These are phyloP conservation scores for Harmothoe impar DNA, from an alignment of 2,888 invertebrate species.

Conservation along the genomic window DNA sequence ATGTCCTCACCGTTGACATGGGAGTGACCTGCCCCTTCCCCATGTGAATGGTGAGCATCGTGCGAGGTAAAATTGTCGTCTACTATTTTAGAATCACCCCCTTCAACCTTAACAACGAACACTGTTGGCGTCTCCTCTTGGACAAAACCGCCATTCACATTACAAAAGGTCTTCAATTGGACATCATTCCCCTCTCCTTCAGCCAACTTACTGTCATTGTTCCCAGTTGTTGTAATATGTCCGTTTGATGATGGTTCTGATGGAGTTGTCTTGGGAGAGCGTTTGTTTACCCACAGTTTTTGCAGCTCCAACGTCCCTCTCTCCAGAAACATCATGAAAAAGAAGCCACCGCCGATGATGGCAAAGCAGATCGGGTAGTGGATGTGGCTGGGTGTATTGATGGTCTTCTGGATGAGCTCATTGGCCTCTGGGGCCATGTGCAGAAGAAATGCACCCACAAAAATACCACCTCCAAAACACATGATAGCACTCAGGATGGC, in stretches of 20 bases:
- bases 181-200: not conserved
- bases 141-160: not conserved
- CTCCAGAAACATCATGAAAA: slow-evolving; percentile 64
- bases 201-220: not conserved
- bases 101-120: not conserved
- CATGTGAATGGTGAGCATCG: not conserved
- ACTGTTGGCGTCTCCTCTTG: not conserved
- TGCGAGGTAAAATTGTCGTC: not conserved
- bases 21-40: not conserved
- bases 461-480: slow-evolving; percentile 69
- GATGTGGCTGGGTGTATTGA: slow-evolving; percentile 64
- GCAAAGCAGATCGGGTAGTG: slow-evolving; percentile 65
- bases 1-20: not conserved
- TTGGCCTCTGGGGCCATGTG: slow-evolving; percentile 66
- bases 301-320: slow-evolving; percentile 24
- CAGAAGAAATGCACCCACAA: slow-evolving; percentile 65
- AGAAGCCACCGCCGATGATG: slow-evolving; percentile 67
- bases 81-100: not conserved
- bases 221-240: not conserved
- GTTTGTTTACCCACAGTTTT: not conserved
- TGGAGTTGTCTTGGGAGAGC: too few species aligned
- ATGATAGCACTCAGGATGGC: slow-evolving; percentile 60
- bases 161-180: not conserved
- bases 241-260: too few species aligned
- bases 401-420: slow-evolving; percentile 53